Percentiles rank a stretch among this genome's conserved stretches.
phyloP scores from a whole-genome alignment of 2,888 invertebrate species.

The Carabus problematicus region DNA sequence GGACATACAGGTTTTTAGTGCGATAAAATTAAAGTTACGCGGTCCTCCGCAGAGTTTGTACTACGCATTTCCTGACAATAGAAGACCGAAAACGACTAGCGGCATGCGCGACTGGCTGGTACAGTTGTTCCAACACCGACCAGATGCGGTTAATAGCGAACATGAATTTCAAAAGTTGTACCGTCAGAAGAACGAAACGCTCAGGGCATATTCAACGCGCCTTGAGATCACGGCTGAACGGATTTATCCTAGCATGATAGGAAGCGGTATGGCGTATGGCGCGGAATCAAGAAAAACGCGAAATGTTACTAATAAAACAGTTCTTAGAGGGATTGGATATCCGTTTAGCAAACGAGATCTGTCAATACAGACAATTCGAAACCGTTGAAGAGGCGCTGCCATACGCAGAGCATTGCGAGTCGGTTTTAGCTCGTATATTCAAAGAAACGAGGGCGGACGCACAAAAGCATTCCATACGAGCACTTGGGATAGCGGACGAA shows the following conservation, averaged over 20 bases:
- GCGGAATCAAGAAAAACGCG: background rate
- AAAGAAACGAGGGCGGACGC: slow-evolving; percentile 12
- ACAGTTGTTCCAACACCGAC: background rate
- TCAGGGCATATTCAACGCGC: slow-evolving; percentile 1
- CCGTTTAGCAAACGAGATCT: slow-evolving; percentile 6
- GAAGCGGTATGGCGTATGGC: no score
- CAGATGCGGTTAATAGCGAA: background rate
- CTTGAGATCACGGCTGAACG: slow-evolving; percentile 6
- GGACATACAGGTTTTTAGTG: background rate
- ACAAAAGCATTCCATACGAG: background rate
- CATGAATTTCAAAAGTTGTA: slow-evolving; percentile 11
- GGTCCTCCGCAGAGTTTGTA: background rate
- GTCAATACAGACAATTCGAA: slow-evolving; percentile 2
- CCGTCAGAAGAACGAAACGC: slow-evolving; percentile 6
- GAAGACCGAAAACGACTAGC: slow-evolving; percentile 4
- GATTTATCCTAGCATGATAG: slow-evolving; percentile 3
- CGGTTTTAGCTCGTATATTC: background rate
- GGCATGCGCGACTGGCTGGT: slow-evolving; percentile 8
- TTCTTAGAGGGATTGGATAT: slow-evolving; percentile 25
- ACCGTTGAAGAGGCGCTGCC: slow-evolving; percentile 19
- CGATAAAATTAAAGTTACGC: slow-evolving; percentile 15
- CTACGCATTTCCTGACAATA: background rate
- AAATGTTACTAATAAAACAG: slow-evolving; percentile 15
- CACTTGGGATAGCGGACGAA: background rate
- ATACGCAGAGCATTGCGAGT: slow-evolving; percentile 13